Base-by-base conservation (phyloP, 2,888 invertebrate genomes). In the Cecidostiba fungosa region DNA sequence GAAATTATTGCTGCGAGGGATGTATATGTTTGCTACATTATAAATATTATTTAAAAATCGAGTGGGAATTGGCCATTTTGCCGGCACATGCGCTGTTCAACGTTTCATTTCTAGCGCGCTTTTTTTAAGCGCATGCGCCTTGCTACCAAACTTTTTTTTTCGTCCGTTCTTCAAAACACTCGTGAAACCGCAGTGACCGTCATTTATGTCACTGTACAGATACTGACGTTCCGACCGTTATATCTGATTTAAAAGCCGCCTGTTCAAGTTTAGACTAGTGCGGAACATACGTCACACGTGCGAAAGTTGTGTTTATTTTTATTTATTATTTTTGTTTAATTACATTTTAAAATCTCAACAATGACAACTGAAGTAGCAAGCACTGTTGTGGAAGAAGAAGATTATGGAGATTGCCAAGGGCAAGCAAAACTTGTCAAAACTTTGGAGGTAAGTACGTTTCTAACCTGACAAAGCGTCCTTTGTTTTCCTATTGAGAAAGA, bases 351-450 rank as follows among this genome's bases (percentile, higher is more conserved):
- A 72, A 72, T 36, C 36, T 81, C 23, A 59, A 88, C 72, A 84
- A 90, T 91, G 89, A 84, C 88, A 32, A 88, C 89, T 3, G 89
- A 89, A 12, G 88, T 90, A 8, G 85, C 90, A 8, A 91, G 91
- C 23, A 90, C 89, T 29, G 89, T 90, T 66, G 90, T 90, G 14
- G 91, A 91, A 14, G 90, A 91, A 3, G 87, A 89, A 3, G 90
- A 91, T 39, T 89, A 89, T 10, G 90, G 88, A 72, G 88, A 87
- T n/a, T 87, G 88, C 8, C 89, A 91, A 82, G 91, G 90, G 16
- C 89, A 89, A 88, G 90, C 90, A 8, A 92, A 92, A 87, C 87
- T 92, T 43, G 87, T 92, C 62, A 91, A 92, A 88, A 88, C 90
- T 47, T 87, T 92, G 26, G 92, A 92, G 89, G 92, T 92, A 87